Evolutionary conservation across 2,888 invertebrate species (phyloP), one percentile per base, ranked within the genome.

Genomic region (Alviniconcha strummeri): DNA sequence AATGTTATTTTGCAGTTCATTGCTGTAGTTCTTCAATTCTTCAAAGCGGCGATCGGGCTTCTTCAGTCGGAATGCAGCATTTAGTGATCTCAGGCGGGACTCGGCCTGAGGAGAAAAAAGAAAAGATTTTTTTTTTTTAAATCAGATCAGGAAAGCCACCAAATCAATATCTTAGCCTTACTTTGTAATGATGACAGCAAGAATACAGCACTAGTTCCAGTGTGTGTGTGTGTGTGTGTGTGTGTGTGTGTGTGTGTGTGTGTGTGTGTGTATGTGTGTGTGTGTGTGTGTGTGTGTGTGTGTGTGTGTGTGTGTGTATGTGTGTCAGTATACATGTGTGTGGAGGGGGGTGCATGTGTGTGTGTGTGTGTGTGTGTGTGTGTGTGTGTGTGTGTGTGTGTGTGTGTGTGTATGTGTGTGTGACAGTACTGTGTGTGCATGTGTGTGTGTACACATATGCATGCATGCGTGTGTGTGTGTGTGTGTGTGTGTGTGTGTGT

Each of bases 71-170:
- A 96, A 96, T 3, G 96, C 95, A 80, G 96, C 96, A 90, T 96
- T 96, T 78, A 97, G 91, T 60, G 96, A 96, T 93, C 96, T 96
- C 67, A 97, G 90, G 94, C 96, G 96, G 83, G 96, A 96, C 93
- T 97, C 97, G n/a, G 96, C 96, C 92, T 96, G 94, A 90, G 88
- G 87, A 77, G 75, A 83, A 77, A 72, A 13, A 77, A 17, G 36
- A 36, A 36, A 36, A 36, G 36, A 36, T 3, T 36, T 36, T 36
- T 36, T 36, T 36, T 36, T 36, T 36, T 36, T 36, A 36, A 36
- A 36, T 36, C 36, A n/a, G 13, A 77, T 17, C 67, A 13, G 60
- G n/a, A 36, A 36, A 36, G 36, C 36, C 36, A 36, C 36, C 36
- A 36, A 36, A 36, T 36, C 36, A 36, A 3, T 36, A 36, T 3